Percentiles rank a stretch among this genome's conserved stretches.
phyloP scores from a whole-genome alignment of 2,113 vertebrate genomes.

The Phaetusa simplex region DNA sequence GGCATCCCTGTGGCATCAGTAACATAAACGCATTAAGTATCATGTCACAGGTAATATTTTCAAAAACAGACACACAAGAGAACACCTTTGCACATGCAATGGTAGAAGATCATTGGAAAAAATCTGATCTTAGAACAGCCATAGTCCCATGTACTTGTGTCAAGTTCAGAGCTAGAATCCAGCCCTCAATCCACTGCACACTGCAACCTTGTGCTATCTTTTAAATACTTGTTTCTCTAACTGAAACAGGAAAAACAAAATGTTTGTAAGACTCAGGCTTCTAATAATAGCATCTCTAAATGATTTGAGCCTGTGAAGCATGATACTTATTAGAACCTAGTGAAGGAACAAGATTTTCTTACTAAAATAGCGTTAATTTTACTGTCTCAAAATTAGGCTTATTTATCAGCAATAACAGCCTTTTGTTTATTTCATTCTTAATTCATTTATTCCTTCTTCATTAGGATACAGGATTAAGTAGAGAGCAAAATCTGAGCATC shows the following conservation, averaged over 20 bases:
- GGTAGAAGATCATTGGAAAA: neutral
- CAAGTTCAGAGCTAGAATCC: neutral
- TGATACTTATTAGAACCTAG: neutral
- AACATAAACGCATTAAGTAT: neutral
- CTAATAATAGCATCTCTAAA: neutral
- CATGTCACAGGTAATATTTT: rapidly evolving
- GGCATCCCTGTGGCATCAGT: neutral
- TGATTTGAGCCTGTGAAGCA: neutral
- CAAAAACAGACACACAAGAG: neutral
- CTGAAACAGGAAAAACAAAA: neutral
- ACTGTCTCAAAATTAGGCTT: neutral
- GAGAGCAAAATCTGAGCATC: neutral
- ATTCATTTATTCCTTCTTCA: neutral
- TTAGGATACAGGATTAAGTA: neutral
- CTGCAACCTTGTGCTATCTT: neutral
- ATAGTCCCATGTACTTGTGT: neutral
- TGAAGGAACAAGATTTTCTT: neutral
- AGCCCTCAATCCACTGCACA: neutral
- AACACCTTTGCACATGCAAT: neutral
- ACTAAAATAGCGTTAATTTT: neutral
- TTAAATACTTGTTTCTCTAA: neutral
- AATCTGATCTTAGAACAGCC: neutral
- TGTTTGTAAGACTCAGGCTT: neutral
- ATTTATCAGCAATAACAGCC: neutral
- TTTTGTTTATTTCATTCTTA: neutral